Conservation (phyloP, 2,113 vertebrate species). For the Oreochromis tanganicae region DNA sequence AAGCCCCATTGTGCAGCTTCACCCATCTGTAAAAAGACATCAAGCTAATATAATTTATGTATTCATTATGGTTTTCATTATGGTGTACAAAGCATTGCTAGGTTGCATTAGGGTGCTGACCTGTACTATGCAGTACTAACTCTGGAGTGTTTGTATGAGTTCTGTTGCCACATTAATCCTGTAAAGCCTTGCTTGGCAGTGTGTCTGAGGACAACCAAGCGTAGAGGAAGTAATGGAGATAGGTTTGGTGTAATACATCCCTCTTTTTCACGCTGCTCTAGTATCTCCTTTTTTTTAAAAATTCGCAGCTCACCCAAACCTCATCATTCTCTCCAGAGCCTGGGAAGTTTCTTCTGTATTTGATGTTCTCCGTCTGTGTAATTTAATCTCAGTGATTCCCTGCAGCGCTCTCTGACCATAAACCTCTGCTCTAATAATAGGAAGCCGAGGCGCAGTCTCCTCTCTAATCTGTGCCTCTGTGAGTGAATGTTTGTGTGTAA, state of each 20-base stretch:
- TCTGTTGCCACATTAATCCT: neutral
- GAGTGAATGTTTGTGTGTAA: constrained; percentile 34
- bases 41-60: neutral
- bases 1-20: neutral
- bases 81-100: neutral
- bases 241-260: constrained; percentile 6
- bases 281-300: neutral
- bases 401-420: constrained; percentile 60
- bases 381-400: constrained; percentile 74
- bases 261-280: neutral
- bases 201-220: constrained; percentile 2
- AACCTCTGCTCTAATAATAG: constrained; percentile 71
- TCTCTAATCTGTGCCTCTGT: constrained; percentile 61
- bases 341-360: constrained; percentile 59
- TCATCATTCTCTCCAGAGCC: constrained; percentile 28
- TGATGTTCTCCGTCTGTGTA: constrained; percentile 71
- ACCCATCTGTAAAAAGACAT: neutral
- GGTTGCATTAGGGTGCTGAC: neutral
- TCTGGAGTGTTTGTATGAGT: neutral
- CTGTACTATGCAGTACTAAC: neutral
- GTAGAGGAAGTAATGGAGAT: neutral
- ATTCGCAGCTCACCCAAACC: constrained; percentile 17
- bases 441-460: constrained; percentile 61
- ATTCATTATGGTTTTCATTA: neutral
- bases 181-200: neutral